Base-by-base conservation (phyloP, 2,888 invertebrate species). In the Dendrolimus houi region DNA sequence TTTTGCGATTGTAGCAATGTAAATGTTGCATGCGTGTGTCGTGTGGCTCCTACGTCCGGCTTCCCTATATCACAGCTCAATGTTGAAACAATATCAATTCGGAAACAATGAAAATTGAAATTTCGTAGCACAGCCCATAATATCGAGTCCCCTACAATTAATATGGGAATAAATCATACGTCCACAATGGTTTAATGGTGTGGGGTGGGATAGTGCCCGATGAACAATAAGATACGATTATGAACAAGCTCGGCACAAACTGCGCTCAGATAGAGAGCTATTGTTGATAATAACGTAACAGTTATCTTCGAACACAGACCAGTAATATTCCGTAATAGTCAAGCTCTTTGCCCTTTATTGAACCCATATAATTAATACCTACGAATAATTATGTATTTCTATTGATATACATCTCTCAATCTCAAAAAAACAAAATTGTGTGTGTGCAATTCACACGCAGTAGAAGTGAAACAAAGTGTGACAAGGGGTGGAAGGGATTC, bases 101-200 rank as follows among this genome's bases (percentile, higher is more conserved):
- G 56, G 59, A 63, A 63, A 74, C 69, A 68, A 71, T 69, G 59
- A 64, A 66, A 67, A 65, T 47, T 47, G 47, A 47, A 29, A 29
- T 29, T 47, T 47, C 47, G 9, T 47, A 47, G 47, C 47, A 12
- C 6, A 66, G 69, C 66, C 68, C 66, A 74, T 75, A 77, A 78
- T 72, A 70, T 68, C 62, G 12, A 64, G 65, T 68, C 71, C 80
- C 79, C 74, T 67, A 66, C 79, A 73, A 80, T 84, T 84, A 82
- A 81, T 83, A 77, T 64, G 69, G 68, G 58, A 70, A 81, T 88
- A 82, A 84, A 85, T 82, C 80, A 77, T 72, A 66, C 60, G 62
- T 57, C 55, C 55, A 59, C 56, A 64, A 64, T 66, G 61, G 47
- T 47, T 47, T 47, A 47, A 47, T 47, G 12, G 47, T 47, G 9